Conservation (phyloP, 23 tunicate genomes). For the Halocynthia aurantium region DNA sequence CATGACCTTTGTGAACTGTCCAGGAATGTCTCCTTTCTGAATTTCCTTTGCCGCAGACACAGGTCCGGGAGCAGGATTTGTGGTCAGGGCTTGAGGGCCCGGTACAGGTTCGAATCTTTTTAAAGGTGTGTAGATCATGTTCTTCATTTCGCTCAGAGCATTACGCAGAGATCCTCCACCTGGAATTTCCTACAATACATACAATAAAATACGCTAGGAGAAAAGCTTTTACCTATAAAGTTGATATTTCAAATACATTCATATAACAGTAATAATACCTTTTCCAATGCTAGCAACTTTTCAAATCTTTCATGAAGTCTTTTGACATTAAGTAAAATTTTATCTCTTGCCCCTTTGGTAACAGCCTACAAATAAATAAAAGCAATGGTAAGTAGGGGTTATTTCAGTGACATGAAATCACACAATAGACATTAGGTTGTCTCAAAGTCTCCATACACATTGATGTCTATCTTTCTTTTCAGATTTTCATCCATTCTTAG, state of each 20-base stretch:
- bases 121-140: slow-evolving; percentile 79
- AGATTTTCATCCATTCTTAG: too few species aligned
- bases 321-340: slow-evolving; percentile 63
- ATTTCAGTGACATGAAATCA: too few species aligned
- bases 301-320: slow-evolving; percentile 72
- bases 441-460: too few species aligned
- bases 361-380: slow-evolving; percentile 51
- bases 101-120: slow-evolving; percentile 30
- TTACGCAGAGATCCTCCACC: slow-evolving; percentile 73
- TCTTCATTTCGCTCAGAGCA: slow-evolving; percentile 59
- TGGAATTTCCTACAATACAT: slow-evolving; percentile 42
- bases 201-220: not conserved
- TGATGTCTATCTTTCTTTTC: too few species aligned
- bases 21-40: slow-evolving; percentile 79
- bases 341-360: slow-evolving; percentile 92
- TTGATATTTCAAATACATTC: not conserved
- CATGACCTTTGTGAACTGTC: slow-evolving; percentile 68
- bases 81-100: not conserved
- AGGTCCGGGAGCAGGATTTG: not conserved
- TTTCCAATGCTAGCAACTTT: slow-evolving; percentile 65
- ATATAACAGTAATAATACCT: slow-evolving; percentile 27
- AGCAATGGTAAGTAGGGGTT: too few species aligned
- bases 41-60: slow-evolving; percentile 37
- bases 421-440: too few species aligned
- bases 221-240: not conserved